These are phyloP conservation scores for Gortyna flavago DNA, from an alignment of 2,888 invertebrate genomes.

Conservation along the genomic window DNA sequence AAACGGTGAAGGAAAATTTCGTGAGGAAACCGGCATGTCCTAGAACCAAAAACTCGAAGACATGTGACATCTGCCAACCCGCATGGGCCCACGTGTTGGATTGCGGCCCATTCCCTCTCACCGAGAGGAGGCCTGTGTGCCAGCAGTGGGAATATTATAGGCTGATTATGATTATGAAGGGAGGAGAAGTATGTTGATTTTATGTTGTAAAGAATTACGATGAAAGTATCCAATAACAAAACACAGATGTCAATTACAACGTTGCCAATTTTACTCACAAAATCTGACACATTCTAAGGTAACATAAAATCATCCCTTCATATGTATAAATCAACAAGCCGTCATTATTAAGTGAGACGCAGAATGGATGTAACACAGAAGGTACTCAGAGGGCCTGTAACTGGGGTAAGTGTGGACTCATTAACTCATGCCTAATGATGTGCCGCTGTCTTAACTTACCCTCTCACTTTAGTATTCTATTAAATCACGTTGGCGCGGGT, in stretches of 20 bases:
- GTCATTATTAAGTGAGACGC: conserved; percentile 60
- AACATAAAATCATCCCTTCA: conserved; percentile 13
- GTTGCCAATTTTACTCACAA: not conserved
- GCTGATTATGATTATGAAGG: too few relatives aligned
- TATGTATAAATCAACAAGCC: conserved; percentile 37
- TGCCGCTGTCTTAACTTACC: conserved; percentile 72
- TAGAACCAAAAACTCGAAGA: too few relatives aligned
- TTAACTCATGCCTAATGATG: conserved; percentile 81
- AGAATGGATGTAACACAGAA: conserved; percentile 51
- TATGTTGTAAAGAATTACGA: not conserved
- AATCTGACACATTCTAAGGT: conserved; percentile 23
- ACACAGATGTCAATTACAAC: conserved; percentile 2
- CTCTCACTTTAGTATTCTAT: conserved; percentile 72
- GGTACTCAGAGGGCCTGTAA: conserved; percentile 60
- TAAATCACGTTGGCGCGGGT: conserved; percentile 69
- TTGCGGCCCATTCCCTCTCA: too few relatives aligned
- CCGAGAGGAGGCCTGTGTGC: too few relatives aligned
- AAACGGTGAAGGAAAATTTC: too few relatives aligned
- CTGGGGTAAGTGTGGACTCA: conserved; percentile 74
- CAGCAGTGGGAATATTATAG: too few relatives aligned
- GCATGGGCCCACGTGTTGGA: too few relatives aligned
- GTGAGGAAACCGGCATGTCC: too few relatives aligned
- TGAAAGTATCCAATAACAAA: not conserved
- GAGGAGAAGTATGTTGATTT: not conserved
- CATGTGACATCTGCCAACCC: too few relatives aligned